Evolutionary conservation across 2,888 invertebrate genomes (phyloP).

Genomic region (Dione juno): DNA sequence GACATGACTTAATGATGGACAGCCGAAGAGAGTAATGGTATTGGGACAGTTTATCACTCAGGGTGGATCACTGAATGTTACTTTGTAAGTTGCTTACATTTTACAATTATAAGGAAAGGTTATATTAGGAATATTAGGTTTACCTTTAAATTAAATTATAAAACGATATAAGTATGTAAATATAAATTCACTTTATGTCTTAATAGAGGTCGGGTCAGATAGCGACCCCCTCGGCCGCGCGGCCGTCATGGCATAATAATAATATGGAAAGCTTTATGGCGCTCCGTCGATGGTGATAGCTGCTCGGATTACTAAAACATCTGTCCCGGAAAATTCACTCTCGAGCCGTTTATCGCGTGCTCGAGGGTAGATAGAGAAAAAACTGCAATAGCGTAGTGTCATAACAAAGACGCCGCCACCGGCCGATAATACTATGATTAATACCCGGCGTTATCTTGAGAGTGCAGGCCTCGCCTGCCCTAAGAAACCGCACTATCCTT

Average conservation of each 20-base stretch:
- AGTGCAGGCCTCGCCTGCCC: conserved; percentile 77
- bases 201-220: conserved; percentile 41
- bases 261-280: conserved; percentile 74
- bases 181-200: conserved; percentile 50
- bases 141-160: neutral
- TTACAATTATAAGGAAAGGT: neutral
- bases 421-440: conserved; percentile 83
- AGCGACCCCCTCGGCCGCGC: conserved; percentile 40
- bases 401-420: conserved; percentile 80
- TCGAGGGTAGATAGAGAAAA: conserved; percentile 80
- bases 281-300: conserved; percentile 51
- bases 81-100: neutral
- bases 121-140: neutral
- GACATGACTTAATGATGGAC: conserved; percentile 48
- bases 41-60: conserved; percentile 2
- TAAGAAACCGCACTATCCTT: conserved; percentile 52
- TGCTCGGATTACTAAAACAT: conserved; percentile 76
- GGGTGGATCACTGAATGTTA: neutral
- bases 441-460: conserved; percentile 81
- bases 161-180: neutral
- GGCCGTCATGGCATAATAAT: conserved; percentile 55
- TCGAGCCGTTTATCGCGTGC: conserved; percentile 71
- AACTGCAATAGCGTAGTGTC: conserved; percentile 82
- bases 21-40: conserved; percentile 44
- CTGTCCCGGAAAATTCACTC: conserved; percentile 83